Evolutionary conservation across 1,140 invertebrate species (phyloP).

Genomic region (Anastrepha obliqua): DNA sequence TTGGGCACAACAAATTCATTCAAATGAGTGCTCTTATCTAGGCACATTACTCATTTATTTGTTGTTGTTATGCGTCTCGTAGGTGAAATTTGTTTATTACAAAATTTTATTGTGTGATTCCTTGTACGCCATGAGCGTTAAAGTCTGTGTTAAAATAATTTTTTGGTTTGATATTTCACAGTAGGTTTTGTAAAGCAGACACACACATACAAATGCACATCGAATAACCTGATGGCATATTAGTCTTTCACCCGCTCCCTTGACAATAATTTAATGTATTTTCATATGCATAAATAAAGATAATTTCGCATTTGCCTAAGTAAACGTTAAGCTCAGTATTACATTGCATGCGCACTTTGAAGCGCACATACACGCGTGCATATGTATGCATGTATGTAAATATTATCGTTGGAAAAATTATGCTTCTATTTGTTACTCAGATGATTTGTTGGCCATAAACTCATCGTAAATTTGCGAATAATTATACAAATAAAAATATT

Average conservation of each 20-base stretch:
- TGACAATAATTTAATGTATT: no score
- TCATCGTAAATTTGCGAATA: background rate
- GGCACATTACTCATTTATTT: background rate
- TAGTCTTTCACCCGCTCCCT: no score
- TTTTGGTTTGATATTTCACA: background rate
- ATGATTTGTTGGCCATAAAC: background rate
- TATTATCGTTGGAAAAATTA: background rate
- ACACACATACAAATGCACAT: no score
- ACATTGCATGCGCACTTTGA: no score
- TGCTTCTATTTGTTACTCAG: background rate
- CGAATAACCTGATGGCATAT: no score
- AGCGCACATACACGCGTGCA: background rate
- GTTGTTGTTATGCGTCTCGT: background rate
- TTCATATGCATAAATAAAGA: no score
- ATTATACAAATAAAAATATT: slow-evolving; percentile 4
- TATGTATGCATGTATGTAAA: background rate
- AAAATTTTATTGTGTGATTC: background rate
- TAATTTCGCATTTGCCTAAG: no score
- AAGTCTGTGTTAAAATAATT: background rate
- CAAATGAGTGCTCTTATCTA: background rate
- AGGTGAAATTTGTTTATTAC: background rate
- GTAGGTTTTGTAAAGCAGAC: background rate
- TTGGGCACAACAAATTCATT: background rate
- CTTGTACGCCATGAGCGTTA: background rate
- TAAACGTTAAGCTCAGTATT: no score